phyloP scores from a whole-genome alignment of 2,113 vertebrate genomes.

The Andinoacara biseriatus region DNA sequence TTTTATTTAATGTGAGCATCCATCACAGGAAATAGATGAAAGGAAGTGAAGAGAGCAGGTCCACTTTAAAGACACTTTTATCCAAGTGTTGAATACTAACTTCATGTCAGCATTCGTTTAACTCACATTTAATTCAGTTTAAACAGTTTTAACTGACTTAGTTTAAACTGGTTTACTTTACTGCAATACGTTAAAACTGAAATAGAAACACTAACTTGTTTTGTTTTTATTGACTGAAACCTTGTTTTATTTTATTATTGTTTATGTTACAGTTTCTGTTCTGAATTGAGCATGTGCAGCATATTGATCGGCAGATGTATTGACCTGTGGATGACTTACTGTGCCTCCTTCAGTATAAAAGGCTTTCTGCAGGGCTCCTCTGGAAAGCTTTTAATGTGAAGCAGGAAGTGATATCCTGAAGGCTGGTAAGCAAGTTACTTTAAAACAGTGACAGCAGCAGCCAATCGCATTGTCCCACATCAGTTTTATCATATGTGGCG shows the following conservation, averaged over 20 bases:
- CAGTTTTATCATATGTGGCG: constrained; percentile 6
- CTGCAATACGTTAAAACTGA: background rate
- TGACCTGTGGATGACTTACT: constrained; percentile 9
- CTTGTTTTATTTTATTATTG: background rate
- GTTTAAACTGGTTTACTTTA: background rate
- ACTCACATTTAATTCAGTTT: background rate
- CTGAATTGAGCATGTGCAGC: background rate
- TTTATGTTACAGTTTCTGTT: background rate
- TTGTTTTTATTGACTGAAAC: constrained; percentile 30
- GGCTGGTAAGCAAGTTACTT: background rate
- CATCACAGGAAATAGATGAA: background rate
- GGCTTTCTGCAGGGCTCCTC: background rate
- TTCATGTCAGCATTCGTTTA: background rate
- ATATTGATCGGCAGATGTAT: background rate
- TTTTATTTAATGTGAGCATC: background rate
- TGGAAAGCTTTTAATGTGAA: constrained; percentile 20
- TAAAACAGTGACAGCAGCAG: background rate
- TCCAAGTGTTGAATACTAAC: background rate
- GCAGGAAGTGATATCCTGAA: background rate
- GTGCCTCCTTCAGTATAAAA: constrained; percentile 37
- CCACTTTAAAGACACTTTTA: constrained; percentile 1
- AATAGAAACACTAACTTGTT: constrained; percentile 60
- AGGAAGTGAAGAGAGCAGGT: background rate
- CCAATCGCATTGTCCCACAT: background rate
- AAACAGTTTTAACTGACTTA: background rate